phyloP scores from a whole-genome alignment of 2,113 vertebrate genomes.

The Trogon surrucura region DNA sequence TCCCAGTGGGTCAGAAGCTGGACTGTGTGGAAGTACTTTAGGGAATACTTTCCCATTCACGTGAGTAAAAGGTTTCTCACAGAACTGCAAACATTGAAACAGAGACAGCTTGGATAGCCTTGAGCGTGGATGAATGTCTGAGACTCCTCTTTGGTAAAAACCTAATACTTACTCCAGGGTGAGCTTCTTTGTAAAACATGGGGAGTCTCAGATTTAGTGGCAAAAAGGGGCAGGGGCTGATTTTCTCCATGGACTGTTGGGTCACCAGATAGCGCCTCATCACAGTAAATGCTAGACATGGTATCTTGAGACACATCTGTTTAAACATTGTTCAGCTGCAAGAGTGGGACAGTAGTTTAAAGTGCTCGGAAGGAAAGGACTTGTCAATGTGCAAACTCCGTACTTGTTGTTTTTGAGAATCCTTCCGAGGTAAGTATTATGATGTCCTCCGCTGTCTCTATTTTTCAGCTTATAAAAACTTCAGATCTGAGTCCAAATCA shows the following conservation, averaged over 20 bases:
- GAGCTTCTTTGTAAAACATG: neutral
- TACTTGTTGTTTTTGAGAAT: neutral
- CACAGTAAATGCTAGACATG: neutral
- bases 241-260: neutral
- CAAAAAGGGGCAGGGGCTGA: neutral
- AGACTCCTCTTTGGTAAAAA: neutral
- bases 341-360: neutral
- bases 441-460: neutral
- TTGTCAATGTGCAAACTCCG: neutral
- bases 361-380: neutral
- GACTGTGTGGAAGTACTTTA: constrained; percentile 86
- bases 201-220: neutral
- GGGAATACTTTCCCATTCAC: constrained; percentile 90
- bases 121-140: fast-evolving
- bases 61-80: constrained; percentile 73
- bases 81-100: neutral
- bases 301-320: neutral
- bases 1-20: constrained; percentile 83
- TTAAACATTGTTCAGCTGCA: neutral
- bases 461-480: constrained; percentile 80
- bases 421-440: neutral
- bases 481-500: constrained; percentile 75
- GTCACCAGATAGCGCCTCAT: neutral
- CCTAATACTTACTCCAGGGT: neutral
- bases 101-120: neutral